phyloP scores from a whole-genome alignment of 2,888 invertebrate species.

The Troides aeacus region DNA sequence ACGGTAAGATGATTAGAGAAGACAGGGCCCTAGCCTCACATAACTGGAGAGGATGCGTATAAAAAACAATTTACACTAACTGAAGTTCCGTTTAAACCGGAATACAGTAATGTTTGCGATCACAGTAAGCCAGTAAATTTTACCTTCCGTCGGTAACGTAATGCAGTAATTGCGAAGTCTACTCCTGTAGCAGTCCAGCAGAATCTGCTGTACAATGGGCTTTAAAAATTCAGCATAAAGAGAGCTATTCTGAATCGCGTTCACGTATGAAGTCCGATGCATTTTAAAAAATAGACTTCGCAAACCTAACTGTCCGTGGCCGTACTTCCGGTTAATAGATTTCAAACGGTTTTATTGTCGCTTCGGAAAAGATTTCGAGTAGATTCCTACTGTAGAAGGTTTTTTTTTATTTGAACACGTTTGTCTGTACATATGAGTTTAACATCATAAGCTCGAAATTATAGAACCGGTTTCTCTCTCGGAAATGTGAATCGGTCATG shows the following conservation, averaged over 20 bases:
- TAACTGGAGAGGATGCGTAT: no score
- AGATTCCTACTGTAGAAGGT: neutral
- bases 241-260: conserved; percentile 18
- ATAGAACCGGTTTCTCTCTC: no score
- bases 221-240: conserved; percentile 1
- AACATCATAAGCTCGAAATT: no score
- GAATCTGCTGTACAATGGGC: conserved; percentile 1
- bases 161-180: neutral
- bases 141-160: neutral
- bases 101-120: no score
- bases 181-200: neutral
- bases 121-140: no score
- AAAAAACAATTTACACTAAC: no score
- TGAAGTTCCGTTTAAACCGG: no score
- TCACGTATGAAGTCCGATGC: conserved; percentile 14
- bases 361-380: neutral
- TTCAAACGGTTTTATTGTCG: conserved; percentile 10
- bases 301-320: conserved; percentile 8
- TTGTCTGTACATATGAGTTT: no score
- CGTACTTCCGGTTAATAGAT: conserved; percentile 10
- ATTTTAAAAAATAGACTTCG: conserved; percentile 8
- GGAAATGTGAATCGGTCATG: no score
- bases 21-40: no score
- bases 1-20: no score
- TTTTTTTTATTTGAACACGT: no score